phyloP scores from a whole-genome alignment of 2,888 invertebrate genomes.

The Erebia epiphron region DNA sequence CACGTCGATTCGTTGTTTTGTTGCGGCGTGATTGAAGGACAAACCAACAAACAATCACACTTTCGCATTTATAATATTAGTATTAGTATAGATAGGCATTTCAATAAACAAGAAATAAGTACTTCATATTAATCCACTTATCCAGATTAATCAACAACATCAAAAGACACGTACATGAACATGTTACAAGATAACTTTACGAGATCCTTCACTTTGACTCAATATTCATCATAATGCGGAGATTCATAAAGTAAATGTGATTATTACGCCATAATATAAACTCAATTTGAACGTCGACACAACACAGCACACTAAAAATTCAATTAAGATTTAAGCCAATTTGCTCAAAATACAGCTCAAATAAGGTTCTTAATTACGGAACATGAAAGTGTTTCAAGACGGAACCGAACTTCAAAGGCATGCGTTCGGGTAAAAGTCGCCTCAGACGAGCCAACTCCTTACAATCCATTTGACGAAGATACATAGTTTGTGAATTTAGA shows the following conservation, averaged over 20 bases:
- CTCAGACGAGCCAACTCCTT: conserved; percentile 4
- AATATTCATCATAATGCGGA: conserved; percentile 26
- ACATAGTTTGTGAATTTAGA: too few species aligned
- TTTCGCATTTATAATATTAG: too few species aligned
- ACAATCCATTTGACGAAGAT: too few species aligned
- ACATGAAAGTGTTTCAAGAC: conserved; percentile 54
- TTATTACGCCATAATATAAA: conserved; percentile 31
- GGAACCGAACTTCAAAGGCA: conserved; percentile 66
- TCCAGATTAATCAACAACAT: conserved; percentile 3
- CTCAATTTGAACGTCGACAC: conserved; percentile 30
- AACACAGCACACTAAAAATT: conserved; percentile 33
- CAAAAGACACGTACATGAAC: conserved; percentile 11
- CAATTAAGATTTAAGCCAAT: conserved; percentile 39
- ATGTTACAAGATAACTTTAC: conserved; percentile 5
- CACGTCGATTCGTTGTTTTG: too few species aligned
- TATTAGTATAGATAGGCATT: too few species aligned
- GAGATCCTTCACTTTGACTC: conserved; percentile 27
- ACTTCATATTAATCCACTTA: not conserved
- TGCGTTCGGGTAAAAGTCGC: conserved; percentile 48
- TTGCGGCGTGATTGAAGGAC: too few species aligned
- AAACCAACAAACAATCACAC: too few species aligned
- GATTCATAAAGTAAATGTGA: conserved; percentile 34
- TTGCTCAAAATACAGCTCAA: conserved; percentile 50
- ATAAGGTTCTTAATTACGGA: conserved; percentile 55
- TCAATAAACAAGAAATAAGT: not conserved